A percentile compares a stretch with the other conserved stretches of the same genome.
These are phyloP conservation scores for Typhlomys cinereus DNA, from an alignment of 2,113 vertebrate species.

Conservation along the genomic window DNA sequence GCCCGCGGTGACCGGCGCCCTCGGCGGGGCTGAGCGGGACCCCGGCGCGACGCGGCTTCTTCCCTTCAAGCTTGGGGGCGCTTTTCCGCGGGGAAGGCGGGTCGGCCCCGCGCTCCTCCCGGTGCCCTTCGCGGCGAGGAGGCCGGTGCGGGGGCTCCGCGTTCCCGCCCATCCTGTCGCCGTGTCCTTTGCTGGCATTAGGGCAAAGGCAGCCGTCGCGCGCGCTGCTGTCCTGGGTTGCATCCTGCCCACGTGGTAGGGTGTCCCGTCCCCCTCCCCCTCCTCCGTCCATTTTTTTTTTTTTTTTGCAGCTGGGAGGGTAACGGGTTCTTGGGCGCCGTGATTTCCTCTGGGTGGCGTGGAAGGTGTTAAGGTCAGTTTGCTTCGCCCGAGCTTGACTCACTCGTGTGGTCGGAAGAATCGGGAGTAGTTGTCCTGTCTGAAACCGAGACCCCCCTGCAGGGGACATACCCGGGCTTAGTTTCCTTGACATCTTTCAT, in stretches of 20 bases:
- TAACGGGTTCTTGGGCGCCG: not conserved
- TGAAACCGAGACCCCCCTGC: slow-evolving; percentile 27
- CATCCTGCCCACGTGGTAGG: slow-evolving; percentile 80
- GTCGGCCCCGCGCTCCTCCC: not conserved
- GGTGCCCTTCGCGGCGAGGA: slow-evolving; percentile 13
- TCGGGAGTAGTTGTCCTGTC: slow-evolving; percentile 46
- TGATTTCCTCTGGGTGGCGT: slow-evolving; percentile 40
- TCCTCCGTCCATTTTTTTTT: not conserved
- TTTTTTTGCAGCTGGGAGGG: slow-evolving; percentile 69
- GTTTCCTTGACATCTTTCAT: slow-evolving; percentile 33
- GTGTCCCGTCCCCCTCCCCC: slow-evolving; percentile 41
- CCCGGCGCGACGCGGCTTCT: not conserved
- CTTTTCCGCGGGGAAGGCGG: not conserved
- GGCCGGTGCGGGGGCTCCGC: slow-evolving; percentile 10
- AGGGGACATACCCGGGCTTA: slow-evolving; percentile 20
- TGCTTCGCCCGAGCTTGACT: not conserved
- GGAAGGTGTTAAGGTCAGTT: slow-evolving; percentile 57
- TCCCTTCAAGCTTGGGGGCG: not conserved
- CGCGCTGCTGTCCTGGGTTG: too few relatives aligned
- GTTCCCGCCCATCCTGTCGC: slow-evolving; percentile 55
- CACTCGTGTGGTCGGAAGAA: not conserved
- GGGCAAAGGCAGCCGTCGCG: slow-evolving; percentile 63
- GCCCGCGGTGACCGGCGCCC: not conserved
- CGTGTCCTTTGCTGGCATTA: slow-evolving; percentile 41
- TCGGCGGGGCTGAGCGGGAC: not conserved